Base-by-base conservation (phyloP, 2,113 vertebrate species). In the Cettia cetti region DNA sequence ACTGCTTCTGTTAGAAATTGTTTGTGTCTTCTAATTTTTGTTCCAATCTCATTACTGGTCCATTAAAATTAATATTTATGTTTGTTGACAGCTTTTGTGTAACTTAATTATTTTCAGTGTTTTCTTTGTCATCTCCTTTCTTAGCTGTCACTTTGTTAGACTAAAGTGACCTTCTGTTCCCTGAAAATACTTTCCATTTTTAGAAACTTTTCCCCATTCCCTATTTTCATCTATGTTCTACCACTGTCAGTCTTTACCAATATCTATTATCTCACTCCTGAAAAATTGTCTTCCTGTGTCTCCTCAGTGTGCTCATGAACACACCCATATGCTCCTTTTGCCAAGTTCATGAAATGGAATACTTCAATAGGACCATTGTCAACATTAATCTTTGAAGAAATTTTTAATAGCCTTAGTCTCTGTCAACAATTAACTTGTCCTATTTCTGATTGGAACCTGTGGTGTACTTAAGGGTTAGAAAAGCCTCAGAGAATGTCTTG, bases 291-390 rank as follows among this genome's bases (percentile, higher is more conserved):
- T 78, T 66, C 15, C 47, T 54, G 3, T 45, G 30, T 74, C 27
- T 90, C 28, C 28, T 85, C 65, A 27, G 23, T 24, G 59, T 92
- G 31, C 47, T 89, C 11, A 7, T 13, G 42, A 82, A 52, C 66
- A 65, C 66, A 61, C 78, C 49, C 22, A 1, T 68, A 10, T 35
- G 35, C 9, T 78, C 19, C 23, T 44, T 1, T 2, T 76, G 94
- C 85, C 92, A 88, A 86, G 60, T 57, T 82, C 4, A 45, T 69
- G 92, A 87, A 96, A 96, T 24, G 17, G 37, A 90, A 77, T 92
- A 85, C 75, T 90, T 93, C 85, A 96, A 3, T 82, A 88, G 88
- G 82, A 57, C 64, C 63, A 59, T 33, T 94, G 79, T 93, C 66
- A 70, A 9, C 59, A 27, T 37, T 85, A 18, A 72, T 76, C 63